phyloP scores from a whole-genome alignment of 2,888 invertebrate genomes.

The Apantesis nais region DNA sequence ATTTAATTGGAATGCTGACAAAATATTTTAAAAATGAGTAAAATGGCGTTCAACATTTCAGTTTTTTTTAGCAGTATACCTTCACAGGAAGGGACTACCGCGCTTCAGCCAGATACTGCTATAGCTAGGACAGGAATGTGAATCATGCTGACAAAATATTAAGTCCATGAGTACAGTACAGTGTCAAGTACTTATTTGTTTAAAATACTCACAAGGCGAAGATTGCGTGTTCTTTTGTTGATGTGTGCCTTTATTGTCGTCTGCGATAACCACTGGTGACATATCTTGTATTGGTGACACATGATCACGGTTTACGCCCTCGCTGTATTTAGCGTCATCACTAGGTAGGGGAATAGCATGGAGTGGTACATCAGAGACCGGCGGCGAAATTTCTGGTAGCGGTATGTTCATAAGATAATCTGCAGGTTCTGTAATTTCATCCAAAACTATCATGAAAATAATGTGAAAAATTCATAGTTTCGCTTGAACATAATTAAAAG shows the following conservation, averaged over 20 bases:
- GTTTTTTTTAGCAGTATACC: too few relatives aligned
- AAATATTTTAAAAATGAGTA: neutral
- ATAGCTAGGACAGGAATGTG: too few relatives aligned
- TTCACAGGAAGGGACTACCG: too few relatives aligned
- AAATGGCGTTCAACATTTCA: too few relatives aligned
- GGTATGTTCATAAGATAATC: conserved; percentile 8
- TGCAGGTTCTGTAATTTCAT: neutral
- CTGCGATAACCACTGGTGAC: neutral
- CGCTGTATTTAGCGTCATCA: neutral
- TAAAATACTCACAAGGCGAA: neutral
- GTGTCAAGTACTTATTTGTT: neutral
- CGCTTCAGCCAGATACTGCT: too few relatives aligned
- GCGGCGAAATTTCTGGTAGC: neutral
- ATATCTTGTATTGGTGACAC: neutral
- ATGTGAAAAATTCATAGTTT: neutral
- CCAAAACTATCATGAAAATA: neutral
- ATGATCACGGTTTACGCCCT: neutral
- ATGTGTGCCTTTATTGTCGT: neutral
- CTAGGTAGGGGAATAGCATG: conserved; percentile 3
- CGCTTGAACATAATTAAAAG: neutral
- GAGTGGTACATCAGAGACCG: neutral
- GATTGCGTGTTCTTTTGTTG: neutral
- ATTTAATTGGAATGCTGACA: neutral
- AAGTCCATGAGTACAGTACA: too few relatives aligned
- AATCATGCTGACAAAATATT: too few relatives aligned